Conservation (phyloP, 2,888 invertebrate species). For the Rotaria socialis region DNA sequence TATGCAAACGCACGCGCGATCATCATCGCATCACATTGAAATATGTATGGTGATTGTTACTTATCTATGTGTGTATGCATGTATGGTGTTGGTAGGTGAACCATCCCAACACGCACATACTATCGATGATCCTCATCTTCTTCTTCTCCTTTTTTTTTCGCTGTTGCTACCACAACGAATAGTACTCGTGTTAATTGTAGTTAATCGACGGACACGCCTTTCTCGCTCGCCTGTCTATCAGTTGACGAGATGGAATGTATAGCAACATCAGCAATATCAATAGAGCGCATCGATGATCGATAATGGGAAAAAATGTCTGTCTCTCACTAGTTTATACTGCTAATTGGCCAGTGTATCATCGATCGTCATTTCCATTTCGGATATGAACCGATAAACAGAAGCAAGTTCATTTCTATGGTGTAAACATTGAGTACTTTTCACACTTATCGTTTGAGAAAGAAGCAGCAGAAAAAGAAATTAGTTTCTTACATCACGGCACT, state of each 20-base stretch:
- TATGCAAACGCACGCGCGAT: conserved; percentile 20
- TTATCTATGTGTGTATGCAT: not conserved
- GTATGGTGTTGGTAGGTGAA: conserved; percentile 3
- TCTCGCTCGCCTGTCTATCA: not conserved
- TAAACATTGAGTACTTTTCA: conserved; percentile 25
- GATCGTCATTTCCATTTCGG: not conserved
- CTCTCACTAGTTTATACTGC: not conserved
- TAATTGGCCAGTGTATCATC: not conserved
- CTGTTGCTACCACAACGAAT: conserved; percentile 13
- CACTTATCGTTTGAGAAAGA: not conserved
- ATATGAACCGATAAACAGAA: not conserved
- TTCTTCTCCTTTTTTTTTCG: not conserved
- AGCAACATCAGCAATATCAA: conserved; percentile 29
- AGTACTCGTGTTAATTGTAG: conserved; percentile 20
- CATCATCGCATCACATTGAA: conserved; percentile 21
- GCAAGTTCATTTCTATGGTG: conserved; percentile 1
- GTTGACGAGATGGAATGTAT: conserved; percentile 18
- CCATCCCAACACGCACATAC: not conserved
- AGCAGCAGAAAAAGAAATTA: not conserved
- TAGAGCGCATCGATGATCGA: conserved; percentile 26
- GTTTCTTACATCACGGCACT: conserved; percentile 1
- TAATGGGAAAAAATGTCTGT: conserved; percentile 16
- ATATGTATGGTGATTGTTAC: conserved; percentile 13
- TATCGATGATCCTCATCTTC: conserved; percentile 17
- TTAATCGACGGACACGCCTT: conserved; percentile 38